These are phyloP conservation scores for Amphibalanus amphitrite DNA, from an alignment of 1,140 invertebrate species.

Conservation along the genomic window DNA sequence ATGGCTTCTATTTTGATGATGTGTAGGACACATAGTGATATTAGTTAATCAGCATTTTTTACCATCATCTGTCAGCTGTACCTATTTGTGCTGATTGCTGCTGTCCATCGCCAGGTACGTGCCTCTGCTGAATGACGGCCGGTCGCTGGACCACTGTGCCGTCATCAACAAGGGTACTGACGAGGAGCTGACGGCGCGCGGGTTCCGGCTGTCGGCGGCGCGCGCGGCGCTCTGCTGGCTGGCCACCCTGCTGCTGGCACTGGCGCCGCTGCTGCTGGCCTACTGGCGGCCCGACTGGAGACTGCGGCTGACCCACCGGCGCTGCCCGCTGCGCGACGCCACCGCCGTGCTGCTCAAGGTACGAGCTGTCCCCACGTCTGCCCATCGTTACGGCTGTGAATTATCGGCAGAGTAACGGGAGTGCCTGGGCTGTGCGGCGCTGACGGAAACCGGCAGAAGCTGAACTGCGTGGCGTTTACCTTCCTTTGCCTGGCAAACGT, in stretches of 20 bases:
- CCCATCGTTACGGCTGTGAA: neutral
- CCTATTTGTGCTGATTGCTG: too few relatives aligned
- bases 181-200: constrained; percentile 9
- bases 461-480: too few relatives aligned
- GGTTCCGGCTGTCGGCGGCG: constrained; percentile 1
- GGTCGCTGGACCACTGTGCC: constrained; percentile 1
- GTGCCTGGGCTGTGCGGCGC: too few relatives aligned
- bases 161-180: constrained; percentile 13
- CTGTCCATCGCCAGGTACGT: neutral
- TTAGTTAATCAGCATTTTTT: too few relatives aligned
- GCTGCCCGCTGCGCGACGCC: constrained; percentile 19
- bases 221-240: constrained; percentile 14
- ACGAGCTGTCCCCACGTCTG: neutral
- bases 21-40: too few relatives aligned
- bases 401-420: neutral
- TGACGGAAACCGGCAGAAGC: too few relatives aligned
- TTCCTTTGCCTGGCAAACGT: too few relatives aligned
- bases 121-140: neutral
- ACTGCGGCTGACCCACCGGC: constrained; percentile 16
- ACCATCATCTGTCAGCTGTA: too few relatives aligned
- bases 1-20: too few relatives aligned
- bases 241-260: constrained; percentile 15
- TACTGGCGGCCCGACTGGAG: constrained; percentile 20
- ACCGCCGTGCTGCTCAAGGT: constrained; percentile 17
- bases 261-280: constrained; percentile 19